Conservation (phyloP, 2,797 vertebrate species). For the Ibycter americanus region DNA sequence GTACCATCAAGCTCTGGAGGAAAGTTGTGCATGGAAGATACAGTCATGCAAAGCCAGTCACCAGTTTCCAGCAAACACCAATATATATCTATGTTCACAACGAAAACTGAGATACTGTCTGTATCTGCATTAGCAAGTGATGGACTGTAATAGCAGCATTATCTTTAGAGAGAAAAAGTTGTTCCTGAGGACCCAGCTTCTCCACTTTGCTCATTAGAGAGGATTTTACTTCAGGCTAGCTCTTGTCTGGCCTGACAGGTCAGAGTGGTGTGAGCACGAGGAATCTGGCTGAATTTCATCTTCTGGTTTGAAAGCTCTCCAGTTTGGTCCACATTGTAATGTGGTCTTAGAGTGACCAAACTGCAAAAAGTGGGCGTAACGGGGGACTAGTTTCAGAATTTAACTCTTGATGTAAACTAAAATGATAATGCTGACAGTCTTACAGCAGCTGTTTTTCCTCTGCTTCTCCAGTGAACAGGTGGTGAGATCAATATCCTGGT, state of each 20-base stretch:
- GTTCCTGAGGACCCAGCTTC: neutral
- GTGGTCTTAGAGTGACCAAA: neutral
- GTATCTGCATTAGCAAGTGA: neutral
- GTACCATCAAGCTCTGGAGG: neutral
- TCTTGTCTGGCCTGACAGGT: neutral
- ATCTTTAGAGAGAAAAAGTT: neutral
- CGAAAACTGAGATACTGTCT: neutral
- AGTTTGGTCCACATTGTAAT: neutral
- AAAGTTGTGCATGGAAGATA: neutral
- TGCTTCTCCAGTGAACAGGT: neutral
- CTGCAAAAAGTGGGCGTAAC: neutral
- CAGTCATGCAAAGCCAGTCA: neutral
- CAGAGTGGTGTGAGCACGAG: neutral
- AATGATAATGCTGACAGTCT: neutral
- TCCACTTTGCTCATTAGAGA: neutral
- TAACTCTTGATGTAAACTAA: neutral
- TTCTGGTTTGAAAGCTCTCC: neutral
- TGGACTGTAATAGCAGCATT: neutral
- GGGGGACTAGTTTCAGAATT: neutral
- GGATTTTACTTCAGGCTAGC: neutral
- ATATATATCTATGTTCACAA: neutral
- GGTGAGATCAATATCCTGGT: neutral
- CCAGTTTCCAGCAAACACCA: neutral
- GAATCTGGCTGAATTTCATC: neutral
- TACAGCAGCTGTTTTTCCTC: neutral